Evolutionary conservation across 92 coral and sea anemone species (phyloP), one percentile per base, ranked within the genome.

Genomic region (Palythoa heliodiscus): DNA sequence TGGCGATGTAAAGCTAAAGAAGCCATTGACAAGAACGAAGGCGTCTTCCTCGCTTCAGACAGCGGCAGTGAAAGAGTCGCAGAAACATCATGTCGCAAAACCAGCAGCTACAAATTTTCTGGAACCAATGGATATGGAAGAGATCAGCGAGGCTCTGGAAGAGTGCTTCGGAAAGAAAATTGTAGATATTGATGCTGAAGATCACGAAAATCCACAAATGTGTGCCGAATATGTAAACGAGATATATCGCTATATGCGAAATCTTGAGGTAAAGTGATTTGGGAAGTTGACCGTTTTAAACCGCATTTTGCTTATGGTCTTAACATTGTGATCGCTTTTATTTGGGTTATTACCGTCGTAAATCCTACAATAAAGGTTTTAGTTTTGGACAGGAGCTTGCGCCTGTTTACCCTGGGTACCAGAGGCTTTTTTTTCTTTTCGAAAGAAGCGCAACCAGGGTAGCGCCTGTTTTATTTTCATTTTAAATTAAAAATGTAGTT

Each of bases 141-240:
- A 86, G 58, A 87, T 96, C 13, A 82, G 92, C 17, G 93, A 89
- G 29, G 97, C 96, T n/a, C 78, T 96, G 47, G 92, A 88, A 17
- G 93, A 93, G 19, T 92, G 95, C 73, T 47, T 82, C 11, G 68
- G 70, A 35, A 66, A 83, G 52, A 73, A 61, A 76, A 88, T 92
- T 10, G 92, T 79, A 86, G 97, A 96, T 71, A 96, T 96, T 82
- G 99, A 96, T 39, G 92, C 85, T 53, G 99, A 89, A 7, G 99
- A 96, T 86, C 86, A 87, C 87, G 89, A 88, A 6, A 94, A 96
- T 61, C 98, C 99, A 68, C 99, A 96, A 78, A 83, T 96, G 17
- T 96, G 99, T 86, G 90, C 99, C 1, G 99, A 96, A 85, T 96
- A 96, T 83, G 99, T 88, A 60, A 95, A 93, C 50, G 99, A 96